A percentile compares a stretch with the other conserved stretches of the same genome.
phyloP scores from a whole-genome alignment of 2,113 vertebrate genomes.

The Oriolus oriolus region DNA sequence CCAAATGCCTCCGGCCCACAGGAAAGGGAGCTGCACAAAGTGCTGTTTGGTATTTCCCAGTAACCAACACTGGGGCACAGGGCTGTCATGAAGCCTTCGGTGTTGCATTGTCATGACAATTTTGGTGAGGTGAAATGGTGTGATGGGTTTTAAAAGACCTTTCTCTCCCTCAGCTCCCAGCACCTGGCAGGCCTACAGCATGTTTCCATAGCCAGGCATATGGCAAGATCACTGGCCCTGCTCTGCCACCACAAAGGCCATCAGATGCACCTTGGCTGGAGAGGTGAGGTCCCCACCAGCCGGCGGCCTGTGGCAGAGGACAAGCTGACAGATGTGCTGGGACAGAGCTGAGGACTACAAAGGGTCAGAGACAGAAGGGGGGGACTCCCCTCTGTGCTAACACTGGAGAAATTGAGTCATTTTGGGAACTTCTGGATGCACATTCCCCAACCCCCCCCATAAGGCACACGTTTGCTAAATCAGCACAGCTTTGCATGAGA shows the following conservation, averaged over 20 bases:
- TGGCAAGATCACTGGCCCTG: neutral
- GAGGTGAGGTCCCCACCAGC: neutral
- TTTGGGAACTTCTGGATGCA: neutral
- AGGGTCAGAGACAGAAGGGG: neutral
- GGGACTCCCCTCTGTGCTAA: neutral
- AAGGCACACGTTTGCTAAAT: neutral
- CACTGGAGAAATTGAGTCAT: neutral
- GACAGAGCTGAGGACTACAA: neutral
- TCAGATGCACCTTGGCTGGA: neutral
- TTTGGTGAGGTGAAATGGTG: neutral
- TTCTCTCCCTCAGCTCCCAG: neutral
- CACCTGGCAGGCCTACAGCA: neutral
- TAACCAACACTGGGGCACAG: neutral
- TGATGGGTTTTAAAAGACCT: neutral
- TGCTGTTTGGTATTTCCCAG: neutral
- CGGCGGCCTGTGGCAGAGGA: neutral
- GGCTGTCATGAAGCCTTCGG: neutral
- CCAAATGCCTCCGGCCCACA: neutral
- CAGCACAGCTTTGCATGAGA: neutral
- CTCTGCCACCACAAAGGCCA: neutral
- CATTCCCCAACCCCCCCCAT: neutral
- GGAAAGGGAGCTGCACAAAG: neutral
- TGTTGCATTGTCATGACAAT: neutral
- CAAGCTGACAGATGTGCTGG: neutral
- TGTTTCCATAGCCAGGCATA: neutral